These are phyloP conservation scores for Asteroscopus sphinx DNA, from an alignment of 2,888 invertebrate genomes.

Conservation along the genomic window DNA sequence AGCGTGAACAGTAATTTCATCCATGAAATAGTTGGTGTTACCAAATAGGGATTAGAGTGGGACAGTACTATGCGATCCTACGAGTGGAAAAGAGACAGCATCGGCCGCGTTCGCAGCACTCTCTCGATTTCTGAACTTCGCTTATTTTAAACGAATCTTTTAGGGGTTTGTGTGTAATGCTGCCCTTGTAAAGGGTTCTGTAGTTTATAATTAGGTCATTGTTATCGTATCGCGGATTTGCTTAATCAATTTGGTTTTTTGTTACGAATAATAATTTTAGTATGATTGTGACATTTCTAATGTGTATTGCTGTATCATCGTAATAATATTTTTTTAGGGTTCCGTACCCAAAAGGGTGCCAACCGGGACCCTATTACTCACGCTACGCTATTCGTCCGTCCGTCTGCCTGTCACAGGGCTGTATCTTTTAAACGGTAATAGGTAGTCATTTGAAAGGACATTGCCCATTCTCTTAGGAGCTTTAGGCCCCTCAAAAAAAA, in stretches of 20 bases:
- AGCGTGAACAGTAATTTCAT: conserved; percentile 84
- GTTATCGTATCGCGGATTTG: background rate
- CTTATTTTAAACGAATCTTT: conserved; percentile 67
- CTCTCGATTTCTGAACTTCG: conserved; percentile 81
- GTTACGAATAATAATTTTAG: background rate
- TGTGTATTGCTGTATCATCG: too few species aligned
- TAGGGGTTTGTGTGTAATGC: conserved; percentile 45
- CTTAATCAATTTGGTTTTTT: background rate
- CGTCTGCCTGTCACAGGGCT: too few species aligned
- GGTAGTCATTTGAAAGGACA: too few species aligned
- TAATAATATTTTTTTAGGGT: too few species aligned
- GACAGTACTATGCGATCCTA: conserved; percentile 61
- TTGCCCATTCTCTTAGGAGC: too few species aligned
- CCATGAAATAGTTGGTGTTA: conserved; percentile 90
- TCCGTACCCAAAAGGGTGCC: too few species aligned
- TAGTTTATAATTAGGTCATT: conserved; percentile 20
- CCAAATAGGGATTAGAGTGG: conserved; percentile 88
- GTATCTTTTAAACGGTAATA: too few species aligned
- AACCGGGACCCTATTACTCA: too few species aligned
- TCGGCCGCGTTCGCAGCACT: conserved; percentile 61
- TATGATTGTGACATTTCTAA: background rate
- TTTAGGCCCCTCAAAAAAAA: too few species aligned
- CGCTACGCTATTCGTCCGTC: too few species aligned
- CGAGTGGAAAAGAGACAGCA: conserved; percentile 67
- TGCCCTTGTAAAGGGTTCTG: conserved; percentile 35